Percentiles rank a stretch among this genome's conserved stretches.
Evolutionary conservation across 1,140 invertebrate species (phyloP).

Genomic region (Solenopsis fugax): DNA sequence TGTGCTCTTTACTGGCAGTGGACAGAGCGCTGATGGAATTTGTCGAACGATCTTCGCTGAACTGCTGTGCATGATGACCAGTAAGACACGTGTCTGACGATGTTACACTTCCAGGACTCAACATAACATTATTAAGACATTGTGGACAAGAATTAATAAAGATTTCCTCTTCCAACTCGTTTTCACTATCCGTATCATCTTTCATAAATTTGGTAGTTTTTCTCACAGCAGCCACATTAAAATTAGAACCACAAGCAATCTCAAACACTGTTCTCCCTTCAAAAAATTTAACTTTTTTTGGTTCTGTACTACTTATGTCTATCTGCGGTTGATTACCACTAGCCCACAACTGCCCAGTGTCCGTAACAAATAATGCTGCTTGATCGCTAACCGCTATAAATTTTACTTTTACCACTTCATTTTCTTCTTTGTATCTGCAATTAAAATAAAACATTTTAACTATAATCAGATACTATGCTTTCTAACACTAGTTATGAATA

Average conservation of each 20-base stretch:
- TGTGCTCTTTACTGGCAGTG: slow-evolving; percentile 83
- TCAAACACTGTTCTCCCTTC: slow-evolving; percentile 89
- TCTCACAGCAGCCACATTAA: slow-evolving; percentile 90
- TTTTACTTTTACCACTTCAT: slow-evolving; percentile 88
- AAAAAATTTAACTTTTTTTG: slow-evolving; percentile 90
- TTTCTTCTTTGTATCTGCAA: slow-evolving; percentile 87
- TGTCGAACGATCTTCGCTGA: slow-evolving; percentile 86
- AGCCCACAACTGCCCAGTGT: slow-evolving; percentile 91
- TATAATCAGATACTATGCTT: slow-evolving; percentile 27
- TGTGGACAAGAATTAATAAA: slow-evolving; percentile 90
- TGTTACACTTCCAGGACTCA: slow-evolving; percentile 82
- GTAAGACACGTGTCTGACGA: slow-evolving; percentile 86
- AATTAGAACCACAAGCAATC: slow-evolving; percentile 89
- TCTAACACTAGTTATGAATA: neutral
- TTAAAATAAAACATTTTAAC: slow-evolving; percentile 18
- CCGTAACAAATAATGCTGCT: slow-evolving; percentile 89
- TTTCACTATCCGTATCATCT: slow-evolving; percentile 88
- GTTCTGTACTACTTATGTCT: slow-evolving; percentile 88
- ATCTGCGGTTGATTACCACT: slow-evolving; percentile 91
- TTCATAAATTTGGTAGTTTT: slow-evolving; percentile 87
- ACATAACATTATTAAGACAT: slow-evolving; percentile 85
- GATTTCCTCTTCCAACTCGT: slow-evolving; percentile 88
- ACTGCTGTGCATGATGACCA: slow-evolving; percentile 84
- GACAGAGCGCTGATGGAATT: slow-evolving; percentile 86
- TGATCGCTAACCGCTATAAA: slow-evolving; percentile 88